Evolutionary conservation across 1,140 invertebrate species (phyloP).

Genomic region (Zaprionus inermis): DNA sequence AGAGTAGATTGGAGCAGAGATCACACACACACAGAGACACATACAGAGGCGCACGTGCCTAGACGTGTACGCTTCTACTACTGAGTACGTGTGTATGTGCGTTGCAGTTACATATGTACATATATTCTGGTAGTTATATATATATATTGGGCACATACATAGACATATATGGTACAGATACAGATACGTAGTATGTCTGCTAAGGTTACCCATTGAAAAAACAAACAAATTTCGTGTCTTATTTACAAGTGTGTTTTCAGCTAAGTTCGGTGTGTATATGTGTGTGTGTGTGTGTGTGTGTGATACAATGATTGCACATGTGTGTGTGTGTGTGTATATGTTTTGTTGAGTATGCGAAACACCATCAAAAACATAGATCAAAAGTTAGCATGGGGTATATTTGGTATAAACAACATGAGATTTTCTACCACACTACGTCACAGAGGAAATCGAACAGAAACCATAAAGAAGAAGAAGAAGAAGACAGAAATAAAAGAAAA

Average conservation of each 20-base stretch:
- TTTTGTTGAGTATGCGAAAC: constrained; percentile 42
- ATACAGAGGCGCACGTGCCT: constrained; percentile 25
- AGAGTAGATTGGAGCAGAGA: constrained; percentile 6
- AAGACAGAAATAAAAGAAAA: constrained; percentile 9
- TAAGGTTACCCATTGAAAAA: constrained; percentile 39
- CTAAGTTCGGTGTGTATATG: constrained; percentile 16
- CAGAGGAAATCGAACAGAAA: constrained; percentile 40
- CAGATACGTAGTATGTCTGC: constrained; percentile 37
- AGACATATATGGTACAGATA: constrained; percentile 23
- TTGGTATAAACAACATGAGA: constrained; percentile 31
- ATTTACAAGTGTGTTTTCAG: constrained; percentile 40
- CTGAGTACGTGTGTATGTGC: constrained; percentile 4
- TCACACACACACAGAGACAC: constrained; percentile 33
- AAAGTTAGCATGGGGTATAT: constrained; percentile 39
- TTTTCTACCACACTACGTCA: constrained; percentile 39
- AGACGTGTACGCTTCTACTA: constrained; percentile 15
- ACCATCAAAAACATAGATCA: constrained; percentile 57
- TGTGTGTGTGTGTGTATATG: constrained; percentile 15
- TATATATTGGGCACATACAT: constrained; percentile 17
- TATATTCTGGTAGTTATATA: constrained; percentile 24
- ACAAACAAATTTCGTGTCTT: constrained; percentile 20
- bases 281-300: constrained; percentile 23
- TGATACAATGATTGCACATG: constrained; percentile 16
- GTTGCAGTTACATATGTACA: constrained; percentile 14
- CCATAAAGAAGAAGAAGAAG: constrained; percentile 6